Percentiles rank a stretch among this genome's conserved stretches.
phyloP scores from a whole-genome alignment of 2,888 invertebrate species.

The Cremastinae sp. region DNA sequence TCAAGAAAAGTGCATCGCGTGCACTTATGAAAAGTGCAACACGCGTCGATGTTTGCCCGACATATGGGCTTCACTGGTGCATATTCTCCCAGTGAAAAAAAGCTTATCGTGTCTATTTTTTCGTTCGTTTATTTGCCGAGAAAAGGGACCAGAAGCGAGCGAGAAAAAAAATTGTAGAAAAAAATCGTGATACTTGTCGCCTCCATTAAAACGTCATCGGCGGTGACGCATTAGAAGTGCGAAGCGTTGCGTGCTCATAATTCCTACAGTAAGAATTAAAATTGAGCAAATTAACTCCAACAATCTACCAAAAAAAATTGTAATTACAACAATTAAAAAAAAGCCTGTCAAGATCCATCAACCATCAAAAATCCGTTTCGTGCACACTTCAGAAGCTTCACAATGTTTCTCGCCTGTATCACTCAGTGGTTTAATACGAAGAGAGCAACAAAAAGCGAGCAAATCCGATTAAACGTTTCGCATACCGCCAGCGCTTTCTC shows the following conservation, averaged over 20 bases:
- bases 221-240: slow-evolving; percentile 34
- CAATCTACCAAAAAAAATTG: not conserved
- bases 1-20: slow-evolving; percentile 50
- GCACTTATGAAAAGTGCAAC: slow-evolving; percentile 48
- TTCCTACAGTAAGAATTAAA: not conserved
- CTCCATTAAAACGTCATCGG: slow-evolving; percentile 58
- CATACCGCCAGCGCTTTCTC: slow-evolving; percentile 42
- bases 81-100: slow-evolving; percentile 17
- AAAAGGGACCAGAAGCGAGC: slow-evolving; percentile 17
- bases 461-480: slow-evolving; percentile 65
- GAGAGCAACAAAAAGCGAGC: slow-evolving; percentile 49
- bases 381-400: slow-evolving; percentile 32
- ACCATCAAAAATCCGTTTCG: slow-evolving; percentile 4
- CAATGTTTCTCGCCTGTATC: not conserved
- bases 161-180: slow-evolving; percentile 33
- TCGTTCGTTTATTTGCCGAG: slow-evolving; percentile 45
- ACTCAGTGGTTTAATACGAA: slow-evolving; percentile 24
- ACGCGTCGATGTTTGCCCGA: slow-evolving; percentile 62
- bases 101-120: slow-evolving; percentile 30
- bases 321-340: not conserved
- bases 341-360: slow-evolving; percentile 10
- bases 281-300: slow-evolving; percentile 5
- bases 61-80: slow-evolving; percentile 53
- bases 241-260: slow-evolving; percentile 11
- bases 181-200: slow-evolving; percentile 49